Evolutionary conservation across 1,140 invertebrate species (phyloP), one percentile per base, ranked within the genome.

Genomic region (Oryzaephilus surinamensis): DNA sequence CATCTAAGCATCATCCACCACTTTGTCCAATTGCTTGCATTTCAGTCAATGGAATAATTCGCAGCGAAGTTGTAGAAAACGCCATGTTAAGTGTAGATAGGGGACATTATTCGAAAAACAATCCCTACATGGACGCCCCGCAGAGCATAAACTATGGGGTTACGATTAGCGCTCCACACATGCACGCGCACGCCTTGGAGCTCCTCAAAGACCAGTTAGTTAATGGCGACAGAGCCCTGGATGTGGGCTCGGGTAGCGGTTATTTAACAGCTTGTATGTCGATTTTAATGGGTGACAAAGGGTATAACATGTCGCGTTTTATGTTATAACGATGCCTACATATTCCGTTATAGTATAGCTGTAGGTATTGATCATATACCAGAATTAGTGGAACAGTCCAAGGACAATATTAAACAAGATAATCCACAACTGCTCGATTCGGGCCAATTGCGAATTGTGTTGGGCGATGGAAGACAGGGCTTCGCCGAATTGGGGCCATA

Each of bases 81-180:
- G 82, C 84, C 15, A 96, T 98, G 93, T 54, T 69, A 33, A 61
- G 71, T 17, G 84, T 95, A 11, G 93, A 98, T 63, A 70, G 95
- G 55, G 83, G 76, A 45, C 71, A 86, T 50, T 95, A 87, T 65
- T 76, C 73, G 41, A 72, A 71, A 23, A 63, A 69, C 55, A 80
- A 81, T 64, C 80, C 91, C 1, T 97, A 96, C 54, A 73, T 82
- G 55, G 93, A 97, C 68, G 74, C 86, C 20, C 93, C 93, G 0
- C 91, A 91, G 64, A 71, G 75, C 20, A 92, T 92, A 54, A 87
- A 87, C 24, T 89, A 73, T 61, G 82, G 84, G 24, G 94, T 91
- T 3, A 98, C 94, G 1, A 97, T 97, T 36, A 93, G 88, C 73
- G 95, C 94, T 37, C 94, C 95, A 30, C 95, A 98, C 66, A 99